phyloP scores from a whole-genome alignment of 2,113 vertebrate genomes.

The Pholis gunnellus region DNA sequence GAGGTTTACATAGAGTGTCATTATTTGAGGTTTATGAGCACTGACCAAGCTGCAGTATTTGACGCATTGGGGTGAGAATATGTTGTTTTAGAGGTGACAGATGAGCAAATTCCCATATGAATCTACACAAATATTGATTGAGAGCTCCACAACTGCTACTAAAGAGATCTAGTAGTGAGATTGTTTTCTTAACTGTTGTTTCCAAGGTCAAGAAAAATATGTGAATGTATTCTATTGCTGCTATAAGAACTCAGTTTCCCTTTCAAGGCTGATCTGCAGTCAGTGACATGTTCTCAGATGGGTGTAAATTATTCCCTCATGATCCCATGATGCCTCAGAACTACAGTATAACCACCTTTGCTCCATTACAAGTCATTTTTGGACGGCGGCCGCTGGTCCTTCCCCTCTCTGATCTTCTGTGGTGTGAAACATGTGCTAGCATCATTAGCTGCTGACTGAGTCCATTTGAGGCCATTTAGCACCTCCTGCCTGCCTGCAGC shows the following conservation, averaged over 20 bases:
- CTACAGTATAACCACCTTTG: slow-evolving; percentile 6
- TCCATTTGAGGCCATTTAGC: slow-evolving; percentile 78
- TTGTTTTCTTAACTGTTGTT: not conserved
- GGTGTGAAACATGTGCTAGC: slow-evolving; percentile 60
- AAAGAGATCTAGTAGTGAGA: not conserved
- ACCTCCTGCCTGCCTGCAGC: slow-evolving; percentile 60
- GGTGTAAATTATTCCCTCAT: not conserved
- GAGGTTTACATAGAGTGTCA: too few species aligned
- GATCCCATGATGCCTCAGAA: not conserved
- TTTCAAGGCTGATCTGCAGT: not conserved
- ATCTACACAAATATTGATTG: not conserved
- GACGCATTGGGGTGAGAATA: not conserved
- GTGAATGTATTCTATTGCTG: not conserved
- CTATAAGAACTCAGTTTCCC: not conserved
- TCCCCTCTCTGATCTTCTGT: slow-evolving; percentile 28
- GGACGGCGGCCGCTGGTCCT: not conserved
- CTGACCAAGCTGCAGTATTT: not conserved
- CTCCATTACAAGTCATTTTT: slow-evolving; percentile 25
- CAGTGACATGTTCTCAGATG: not conserved
- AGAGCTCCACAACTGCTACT: not conserved
- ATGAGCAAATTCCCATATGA: not conserved
- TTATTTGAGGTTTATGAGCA: too few species aligned
- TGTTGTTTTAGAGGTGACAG: not conserved
- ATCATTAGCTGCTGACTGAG: slow-evolving; percentile 70
- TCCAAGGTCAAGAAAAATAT: not conserved